These are phyloP conservation scores for Apamea sordens DNA, from an alignment of 2,888 invertebrate species.

Conservation along the genomic window DNA sequence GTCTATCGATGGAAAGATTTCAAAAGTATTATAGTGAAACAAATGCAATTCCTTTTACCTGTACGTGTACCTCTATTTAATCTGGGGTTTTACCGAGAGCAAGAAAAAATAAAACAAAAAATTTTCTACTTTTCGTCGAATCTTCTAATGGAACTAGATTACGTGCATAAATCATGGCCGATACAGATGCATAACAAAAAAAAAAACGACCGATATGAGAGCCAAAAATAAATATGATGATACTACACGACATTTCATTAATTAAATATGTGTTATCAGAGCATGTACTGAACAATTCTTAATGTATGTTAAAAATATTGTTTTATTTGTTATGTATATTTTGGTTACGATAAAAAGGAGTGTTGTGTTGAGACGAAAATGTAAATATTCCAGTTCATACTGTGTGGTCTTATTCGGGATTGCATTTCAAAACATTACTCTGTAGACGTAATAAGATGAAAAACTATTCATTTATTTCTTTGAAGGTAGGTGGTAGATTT, in stretches of 20 bases:
- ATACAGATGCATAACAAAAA: conserved; percentile 5
- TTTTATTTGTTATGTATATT: conserved; percentile 28
- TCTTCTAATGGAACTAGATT: conserved; percentile 22
- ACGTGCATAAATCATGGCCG: conserved; percentile 24
- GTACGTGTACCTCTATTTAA: background rate
- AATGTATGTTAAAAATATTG: conserved; percentile 39
- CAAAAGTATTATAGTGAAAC: background rate
- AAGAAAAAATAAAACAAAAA: conserved; percentile 1
- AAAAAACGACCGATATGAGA: conserved; percentile 13
- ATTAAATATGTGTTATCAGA: conserved; percentile 44
- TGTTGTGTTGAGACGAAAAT: conserved; percentile 28
- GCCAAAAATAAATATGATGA: conserved; percentile 52
- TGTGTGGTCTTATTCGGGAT: conserved; percentile 49
- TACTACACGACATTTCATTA: conserved; percentile 26
- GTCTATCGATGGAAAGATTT: background rate
- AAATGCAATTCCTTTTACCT: background rate
- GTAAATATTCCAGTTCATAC: conserved; percentile 34
- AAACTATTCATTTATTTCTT: conserved; percentile 2
- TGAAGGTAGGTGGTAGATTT: conserved; percentile 1
- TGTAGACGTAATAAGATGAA: conserved; percentile 13
- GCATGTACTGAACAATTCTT: conserved; percentile 16
- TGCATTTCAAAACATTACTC: conserved; percentile 43
- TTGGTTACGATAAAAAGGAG: conserved; percentile 35
- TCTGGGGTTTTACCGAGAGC: conserved; percentile 2
- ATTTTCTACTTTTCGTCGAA: background rate